These are phyloP conservation scores for Cheilosia vernalis DNA, from an alignment of 2,888 invertebrate genomes.

Conservation along the genomic window DNA sequence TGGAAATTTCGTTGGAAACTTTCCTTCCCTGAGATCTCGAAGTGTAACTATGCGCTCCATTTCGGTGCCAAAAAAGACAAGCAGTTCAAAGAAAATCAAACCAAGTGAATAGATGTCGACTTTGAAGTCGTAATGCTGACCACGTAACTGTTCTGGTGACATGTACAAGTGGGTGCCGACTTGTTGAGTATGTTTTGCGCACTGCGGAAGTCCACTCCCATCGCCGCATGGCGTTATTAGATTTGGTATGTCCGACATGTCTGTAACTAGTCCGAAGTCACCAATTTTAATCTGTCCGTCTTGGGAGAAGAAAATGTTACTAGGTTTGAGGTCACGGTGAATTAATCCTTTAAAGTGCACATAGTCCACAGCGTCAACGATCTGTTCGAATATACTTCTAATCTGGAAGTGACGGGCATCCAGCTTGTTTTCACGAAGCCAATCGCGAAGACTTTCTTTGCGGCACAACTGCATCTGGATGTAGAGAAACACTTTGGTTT, in stretches of 20 bases:
- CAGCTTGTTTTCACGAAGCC: constrained; percentile 88
- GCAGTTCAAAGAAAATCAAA: constrained; percentile 95
- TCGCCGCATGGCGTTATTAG: constrained; percentile 80
- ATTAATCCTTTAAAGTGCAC: constrained; percentile 96
- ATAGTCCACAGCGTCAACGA: constrained; percentile 97
- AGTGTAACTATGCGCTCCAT: constrained; percentile 92
- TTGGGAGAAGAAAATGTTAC: constrained; percentile 96
- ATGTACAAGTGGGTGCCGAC: constrained; percentile 97
- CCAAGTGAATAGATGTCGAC: constrained; percentile 98
- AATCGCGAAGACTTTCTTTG: constrained; percentile 94
- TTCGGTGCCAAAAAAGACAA: constrained; percentile 95
- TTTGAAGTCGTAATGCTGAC: constrained; percentile 92
- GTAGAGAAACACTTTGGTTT: constrained; percentile 90
- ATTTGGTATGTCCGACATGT: constrained; percentile 87
- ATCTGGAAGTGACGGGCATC: constrained; percentile 84
- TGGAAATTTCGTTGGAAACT: constrained; percentile 89
- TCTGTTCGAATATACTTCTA: constrained; percentile 92
- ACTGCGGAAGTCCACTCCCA: constrained; percentile 79
- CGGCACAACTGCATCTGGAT: constrained; percentile 99
- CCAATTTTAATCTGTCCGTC: constrained; percentile 97
- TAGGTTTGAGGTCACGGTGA: constrained; percentile 97
- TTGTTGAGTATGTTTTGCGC: constrained; percentile 86
- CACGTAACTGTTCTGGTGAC: constrained; percentile 96
- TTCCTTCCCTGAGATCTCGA: constrained; percentile 86
- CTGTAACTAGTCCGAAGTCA: constrained; percentile 98